phyloP scores from a whole-genome alignment of 2,113 vertebrate genomes.

The Phodopus roborovskii region DNA sequence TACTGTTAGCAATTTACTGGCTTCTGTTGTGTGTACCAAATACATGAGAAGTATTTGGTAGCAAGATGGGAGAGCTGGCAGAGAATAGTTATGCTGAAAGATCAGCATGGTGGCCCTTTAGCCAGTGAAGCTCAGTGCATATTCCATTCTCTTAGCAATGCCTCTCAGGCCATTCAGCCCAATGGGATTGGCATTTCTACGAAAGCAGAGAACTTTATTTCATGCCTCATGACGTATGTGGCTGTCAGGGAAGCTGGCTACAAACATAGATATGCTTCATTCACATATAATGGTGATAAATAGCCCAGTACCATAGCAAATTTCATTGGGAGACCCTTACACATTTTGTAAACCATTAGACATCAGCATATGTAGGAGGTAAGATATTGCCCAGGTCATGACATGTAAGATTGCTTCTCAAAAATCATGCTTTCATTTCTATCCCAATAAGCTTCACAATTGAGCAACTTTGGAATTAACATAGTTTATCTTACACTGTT shows the following conservation, averaged over 20 bases:
- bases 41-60: fast-evolving
- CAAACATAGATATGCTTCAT: not conserved
- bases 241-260: not conserved
- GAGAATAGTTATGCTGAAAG: fast-evolving
- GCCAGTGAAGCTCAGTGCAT: fast-evolving
- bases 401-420: not conserved
- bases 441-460: not conserved
- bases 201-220: not conserved
- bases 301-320: not conserved
- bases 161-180: too few relatives aligned
- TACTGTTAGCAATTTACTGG: fast-evolving
- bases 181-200: fast-evolving
- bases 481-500: not conserved
- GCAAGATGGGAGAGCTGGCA: fast-evolving
- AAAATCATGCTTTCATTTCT: not conserved
- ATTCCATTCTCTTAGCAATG: fast-evolving
- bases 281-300: not conserved
- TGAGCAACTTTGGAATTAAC: not conserved
- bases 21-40: fast-evolving
- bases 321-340: not conserved
- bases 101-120: fast-evolving
- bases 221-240: not conserved
- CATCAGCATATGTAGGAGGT: not conserved
- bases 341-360: not conserved
- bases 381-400: too few relatives aligned